phyloP scores from a whole-genome alignment of 2,888 invertebrate genomes.

The Sminthurinus aureus region DNA sequence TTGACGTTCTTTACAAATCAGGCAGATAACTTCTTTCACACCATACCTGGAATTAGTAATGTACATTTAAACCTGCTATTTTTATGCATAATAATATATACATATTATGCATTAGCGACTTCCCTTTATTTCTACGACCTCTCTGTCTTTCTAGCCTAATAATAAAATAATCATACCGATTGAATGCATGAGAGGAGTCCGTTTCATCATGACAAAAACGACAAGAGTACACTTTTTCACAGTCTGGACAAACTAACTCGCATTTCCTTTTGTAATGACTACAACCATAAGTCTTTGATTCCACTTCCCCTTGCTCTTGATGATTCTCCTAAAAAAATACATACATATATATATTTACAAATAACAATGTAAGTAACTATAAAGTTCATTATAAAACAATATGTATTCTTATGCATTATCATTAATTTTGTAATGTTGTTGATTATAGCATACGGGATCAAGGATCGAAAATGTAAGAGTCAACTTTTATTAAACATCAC shows the following conservation, averaged over 20 bases:
- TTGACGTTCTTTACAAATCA: slow-evolving; percentile 69
- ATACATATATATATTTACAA: too few relatives aligned
- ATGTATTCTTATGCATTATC: too few relatives aligned
- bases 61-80: neutral
- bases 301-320: neutral
- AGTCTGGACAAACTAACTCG: slow-evolving; percentile 85
- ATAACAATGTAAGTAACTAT: too few relatives aligned
- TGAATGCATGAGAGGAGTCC: slow-evolving; percentile 79
- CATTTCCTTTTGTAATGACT: slow-evolving; percentile 84
- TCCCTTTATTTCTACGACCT: neutral
- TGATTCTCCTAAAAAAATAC: too few relatives aligned
- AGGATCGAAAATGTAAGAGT: too few relatives aligned
- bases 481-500: too few relatives aligned
- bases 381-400: too few relatives aligned
- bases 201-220: slow-evolving; percentile 89
- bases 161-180: slow-evolving; percentile 69
- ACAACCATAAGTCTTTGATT: slow-evolving; percentile 69
- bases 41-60: slow-evolving; percentile 67
- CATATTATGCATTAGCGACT: neutral
- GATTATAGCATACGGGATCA: too few relatives aligned
- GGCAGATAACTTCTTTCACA: slow-evolving; percentile 83
- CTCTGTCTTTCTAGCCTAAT: neutral
- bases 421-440: too few relatives aligned
- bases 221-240: slow-evolving; percentile 86
- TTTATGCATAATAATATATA: neutral